Base-by-base conservation (phyloP, 1,140 invertebrate species). In the Metaphire vulgaris region DNA sequence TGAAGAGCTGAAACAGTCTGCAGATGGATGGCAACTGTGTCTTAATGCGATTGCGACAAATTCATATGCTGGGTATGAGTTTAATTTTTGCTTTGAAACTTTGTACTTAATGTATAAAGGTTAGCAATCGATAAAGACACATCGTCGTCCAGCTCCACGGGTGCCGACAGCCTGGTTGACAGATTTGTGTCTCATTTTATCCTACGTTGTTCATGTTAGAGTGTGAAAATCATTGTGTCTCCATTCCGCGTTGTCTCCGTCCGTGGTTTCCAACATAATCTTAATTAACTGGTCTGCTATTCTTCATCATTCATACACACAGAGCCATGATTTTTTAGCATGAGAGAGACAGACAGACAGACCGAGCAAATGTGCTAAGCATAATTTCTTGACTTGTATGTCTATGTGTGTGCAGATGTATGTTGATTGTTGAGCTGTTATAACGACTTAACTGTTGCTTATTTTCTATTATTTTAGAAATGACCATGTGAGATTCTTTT, bases 1-100 rank as follows among this genome's bases (percentile, higher is more conserved):
- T 84, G 88, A 89, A 79, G 83, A 87, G 33, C 79, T 89, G 32
- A 89, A 88, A 78, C 76, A 77, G 28, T 85, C 85, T 2, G 80
- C 81, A 28, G 80, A 83, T 82, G 88, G 88, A 1, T 89, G 88
- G 88, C 84, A 88, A 77, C 68, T 88, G 26, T 88, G 88, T 82
- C 82, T 86, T 21, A 80, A 85, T 74, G 81, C 83, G 33, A 80
- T 88, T 70, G 81, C 82, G 29, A 79, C 79, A 74, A 80, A 80
- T 69, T 76, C 69, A 56, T 86, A 84, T 77, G 74, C 77, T 28
- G 80, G 80, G 84, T 85, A 78, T n/a, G n/a, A 80, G 79, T 77
- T 69, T 71, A 15, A 16, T 75, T n/a, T 31, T 66, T 67, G 2
- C 1, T 64, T 68, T 74, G 1, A 30, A n/a, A 26, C 65, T 74